These are phyloP conservation scores for Zaprionus tsacasi DNA, from an alignment of 1,140 invertebrate genomes.

Conservation along the genomic window DNA sequence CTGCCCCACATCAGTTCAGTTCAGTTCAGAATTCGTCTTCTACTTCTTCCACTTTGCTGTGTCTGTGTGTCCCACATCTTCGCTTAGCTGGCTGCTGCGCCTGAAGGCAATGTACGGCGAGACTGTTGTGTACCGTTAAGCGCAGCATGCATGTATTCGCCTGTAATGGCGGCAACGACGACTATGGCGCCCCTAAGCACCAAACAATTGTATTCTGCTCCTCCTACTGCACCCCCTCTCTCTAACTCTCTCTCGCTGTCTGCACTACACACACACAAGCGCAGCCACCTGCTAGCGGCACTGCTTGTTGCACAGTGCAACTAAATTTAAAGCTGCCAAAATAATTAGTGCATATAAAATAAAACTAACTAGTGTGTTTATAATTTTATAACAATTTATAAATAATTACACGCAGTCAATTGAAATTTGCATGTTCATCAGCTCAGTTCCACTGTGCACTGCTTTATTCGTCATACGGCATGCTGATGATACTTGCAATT, in stretches of 20 bases:
- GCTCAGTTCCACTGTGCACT: slow-evolving; percentile 20
- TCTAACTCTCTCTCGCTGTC: neutral
- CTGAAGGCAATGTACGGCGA: slow-evolving; percentile 15
- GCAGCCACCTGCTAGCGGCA: slow-evolving; percentile 43
- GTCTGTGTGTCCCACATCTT: slow-evolving; percentile 49
- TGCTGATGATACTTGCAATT: slow-evolving; percentile 31
- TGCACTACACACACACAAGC: neutral
- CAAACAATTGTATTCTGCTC: slow-evolving; percentile 32
- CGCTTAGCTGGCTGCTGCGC: slow-evolving; percentile 10
- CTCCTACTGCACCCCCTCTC: neutral
- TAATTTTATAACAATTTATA: neutral
- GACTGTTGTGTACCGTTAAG: slow-evolving; percentile 44
- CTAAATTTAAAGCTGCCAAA: slow-evolving; percentile 2
- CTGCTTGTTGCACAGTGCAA: slow-evolving; percentile 34
- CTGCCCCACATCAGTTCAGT: slow-evolving; percentile 23
- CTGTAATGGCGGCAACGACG: slow-evolving; percentile 40
- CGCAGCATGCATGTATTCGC: slow-evolving; percentile 48
- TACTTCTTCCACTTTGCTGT: slow-evolving; percentile 23
- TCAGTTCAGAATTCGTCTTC: slow-evolving; percentile 8
- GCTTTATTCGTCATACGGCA: slow-evolving; percentile 20
- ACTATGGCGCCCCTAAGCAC: slow-evolving; percentile 35
- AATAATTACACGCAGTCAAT: neutral
- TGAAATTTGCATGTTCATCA: neutral
- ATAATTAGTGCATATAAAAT: neutral
- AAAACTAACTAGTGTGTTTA: neutral